Conservation (phyloP, 2,888 invertebrate species). For the Drosophila acutilabella region DNA sequence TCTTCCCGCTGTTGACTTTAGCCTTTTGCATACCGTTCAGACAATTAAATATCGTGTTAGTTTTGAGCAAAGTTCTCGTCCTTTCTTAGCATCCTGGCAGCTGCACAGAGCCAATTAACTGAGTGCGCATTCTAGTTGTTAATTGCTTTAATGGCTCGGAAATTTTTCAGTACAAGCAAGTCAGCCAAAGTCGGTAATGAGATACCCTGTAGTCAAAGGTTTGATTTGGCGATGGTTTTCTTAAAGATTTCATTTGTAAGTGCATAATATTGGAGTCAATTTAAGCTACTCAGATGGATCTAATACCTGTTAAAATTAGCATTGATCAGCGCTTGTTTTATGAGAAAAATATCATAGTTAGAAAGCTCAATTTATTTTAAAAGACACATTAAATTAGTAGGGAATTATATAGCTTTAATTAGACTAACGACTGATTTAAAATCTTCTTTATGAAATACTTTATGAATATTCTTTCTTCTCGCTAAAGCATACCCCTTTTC, state of each 20-base stretch:
- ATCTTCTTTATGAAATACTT: no score
- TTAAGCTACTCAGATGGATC: neutral
- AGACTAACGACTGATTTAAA: no score
- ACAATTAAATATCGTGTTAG: slow-evolving; percentile 76
- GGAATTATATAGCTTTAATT: no score
- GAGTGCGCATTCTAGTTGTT: slow-evolving; percentile 70
- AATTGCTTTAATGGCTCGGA: slow-evolving; percentile 83
- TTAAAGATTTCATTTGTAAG: no score
- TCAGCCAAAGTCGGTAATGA: neutral
- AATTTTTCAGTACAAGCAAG: slow-evolving; percentile 42
- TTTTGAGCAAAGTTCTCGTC: slow-evolving; percentile 36
- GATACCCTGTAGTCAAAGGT: slow-evolving; percentile 18
- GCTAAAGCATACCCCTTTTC: neutral
- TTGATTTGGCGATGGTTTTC: no score
- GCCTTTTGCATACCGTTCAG: slow-evolving; percentile 52
- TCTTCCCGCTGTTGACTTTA: neutral
- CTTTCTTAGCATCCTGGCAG: slow-evolving; percentile 28
- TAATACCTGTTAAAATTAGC: no score
- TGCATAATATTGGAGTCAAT: no score
- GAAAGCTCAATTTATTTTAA: no score
- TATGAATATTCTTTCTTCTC: no score
- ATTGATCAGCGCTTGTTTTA: no score
- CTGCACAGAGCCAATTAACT: slow-evolving; percentile 71
- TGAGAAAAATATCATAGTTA: no score
- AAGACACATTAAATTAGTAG: no score